Conservation (phyloP, 2,888 invertebrate genomes). For the Kryphioiulus occultus region DNA sequence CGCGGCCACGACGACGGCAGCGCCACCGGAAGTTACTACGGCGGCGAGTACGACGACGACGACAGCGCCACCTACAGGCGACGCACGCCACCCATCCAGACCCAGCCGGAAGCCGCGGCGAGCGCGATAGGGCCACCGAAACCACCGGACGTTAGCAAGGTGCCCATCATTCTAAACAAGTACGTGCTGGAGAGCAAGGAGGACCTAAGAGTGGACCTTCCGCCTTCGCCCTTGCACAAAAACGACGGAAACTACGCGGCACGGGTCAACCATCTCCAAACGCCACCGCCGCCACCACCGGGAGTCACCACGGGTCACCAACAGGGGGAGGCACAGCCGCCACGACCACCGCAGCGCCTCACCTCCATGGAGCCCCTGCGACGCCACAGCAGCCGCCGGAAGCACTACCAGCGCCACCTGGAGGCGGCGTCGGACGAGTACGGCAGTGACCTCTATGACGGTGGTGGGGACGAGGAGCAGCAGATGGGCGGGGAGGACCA, state of each 20-base stretch:
- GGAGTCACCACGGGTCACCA: background rate
- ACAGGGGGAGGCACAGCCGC: slow-evolving; percentile 25
- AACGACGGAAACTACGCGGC: background rate
- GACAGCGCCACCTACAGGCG: background rate
- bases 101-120: background rate
- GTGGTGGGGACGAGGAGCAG: slow-evolving; percentile 45
- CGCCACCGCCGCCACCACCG: background rate
- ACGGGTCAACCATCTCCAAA: background rate
- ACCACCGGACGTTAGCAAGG: slow-evolving; percentile 56
- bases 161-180: slow-evolving; percentile 74
- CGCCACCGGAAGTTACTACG: slow-evolving; percentile 39
- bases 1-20: slow-evolving; percentile 37
- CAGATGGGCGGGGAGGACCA: slow-evolving; percentile 53
- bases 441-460: background rate
- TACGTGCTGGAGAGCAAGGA: slow-evolving; percentile 70
- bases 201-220: slow-evolving; percentile 58
- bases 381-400: slow-evolving; percentile 41
- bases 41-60: background rate
- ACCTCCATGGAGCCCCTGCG: slow-evolving; percentile 7
- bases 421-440: slow-evolving; percentile 1
- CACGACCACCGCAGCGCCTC: background rate
- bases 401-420: background rate
- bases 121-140: background rate
- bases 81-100: slow-evolving; percentile 12
- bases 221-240: slow-evolving; percentile 43